phyloP scores from a whole-genome alignment of 2,797 vertebrate genomes.

The Semotilus atromaculatus region DNA sequence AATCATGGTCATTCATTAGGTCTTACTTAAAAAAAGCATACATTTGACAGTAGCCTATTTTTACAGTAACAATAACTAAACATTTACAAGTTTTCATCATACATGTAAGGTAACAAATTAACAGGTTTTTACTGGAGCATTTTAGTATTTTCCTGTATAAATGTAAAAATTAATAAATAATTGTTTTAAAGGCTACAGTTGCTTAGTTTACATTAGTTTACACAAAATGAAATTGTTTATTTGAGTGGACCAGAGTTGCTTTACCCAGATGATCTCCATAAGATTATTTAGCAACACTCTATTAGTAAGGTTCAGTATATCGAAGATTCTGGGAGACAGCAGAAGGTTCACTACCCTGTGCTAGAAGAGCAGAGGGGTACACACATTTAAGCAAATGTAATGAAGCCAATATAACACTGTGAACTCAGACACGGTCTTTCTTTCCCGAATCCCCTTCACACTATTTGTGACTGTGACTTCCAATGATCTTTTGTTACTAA shows the following conservation, averaged over 20 bases:
- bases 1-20: neutral
- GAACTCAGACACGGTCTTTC: neutral
- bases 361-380: neutral
- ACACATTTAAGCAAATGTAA: conserved; percentile 1
- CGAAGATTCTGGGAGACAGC: neutral
- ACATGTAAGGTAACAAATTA: neutral
- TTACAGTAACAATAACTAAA: neutral
- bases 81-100: neutral
- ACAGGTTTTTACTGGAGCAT: neutral
- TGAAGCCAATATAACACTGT: neutral
- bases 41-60: neutral
- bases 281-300: neutral
- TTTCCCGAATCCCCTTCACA: neutral
- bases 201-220: too few relatives aligned
- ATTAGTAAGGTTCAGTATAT: neutral
- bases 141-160: neutral
- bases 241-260: neutral
- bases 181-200: neutral
- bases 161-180: neutral
- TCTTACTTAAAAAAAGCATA: neutral
- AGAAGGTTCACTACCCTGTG: neutral
- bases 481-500: neutral
- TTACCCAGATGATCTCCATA: neutral
- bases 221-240: neutral
- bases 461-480: neutral